A percentile compares a stretch with the other conserved stretches of the same genome.
Evolutionary conservation across 2,113 vertebrate genomes (phyloP).

Genomic region (Chlamydotis undulata): DNA sequence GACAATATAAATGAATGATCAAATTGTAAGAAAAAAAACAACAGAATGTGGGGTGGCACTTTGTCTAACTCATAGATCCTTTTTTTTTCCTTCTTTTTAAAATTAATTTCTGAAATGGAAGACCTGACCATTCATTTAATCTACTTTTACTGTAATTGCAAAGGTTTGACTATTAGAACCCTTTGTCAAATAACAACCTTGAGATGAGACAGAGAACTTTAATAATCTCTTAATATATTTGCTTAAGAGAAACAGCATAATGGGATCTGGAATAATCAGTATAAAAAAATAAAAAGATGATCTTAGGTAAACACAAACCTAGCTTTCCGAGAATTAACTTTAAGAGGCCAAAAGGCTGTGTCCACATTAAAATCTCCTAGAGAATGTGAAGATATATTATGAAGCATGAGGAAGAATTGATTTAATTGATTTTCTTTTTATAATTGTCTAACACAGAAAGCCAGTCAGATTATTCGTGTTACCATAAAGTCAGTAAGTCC

Average conservation of each 20-base stretch:
- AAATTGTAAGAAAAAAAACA: neutral
- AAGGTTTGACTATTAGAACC: neutral
- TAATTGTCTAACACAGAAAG: neutral
- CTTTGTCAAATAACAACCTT: neutral
- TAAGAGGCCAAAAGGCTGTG: neutral
- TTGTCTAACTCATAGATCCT: neutral
- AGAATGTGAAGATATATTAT: neutral
- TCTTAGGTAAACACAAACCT: neutral
- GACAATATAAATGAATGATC: slow-evolving; percentile 17
- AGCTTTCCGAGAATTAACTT: neutral
- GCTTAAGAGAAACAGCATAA: neutral
- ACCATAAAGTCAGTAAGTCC: neutral
- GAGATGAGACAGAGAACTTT: neutral
- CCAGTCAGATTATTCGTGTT: neutral
- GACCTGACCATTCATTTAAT: neutral
- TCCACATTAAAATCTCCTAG: neutral
- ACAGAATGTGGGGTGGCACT: neutral
- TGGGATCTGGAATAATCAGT: neutral
- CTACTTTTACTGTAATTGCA: neutral
- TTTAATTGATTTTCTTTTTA: neutral
- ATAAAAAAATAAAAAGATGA: neutral
- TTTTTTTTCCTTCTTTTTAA: neutral
- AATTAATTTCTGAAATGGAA: slow-evolving; percentile 16
- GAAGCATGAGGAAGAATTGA: neutral
- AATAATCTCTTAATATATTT: neutral